phyloP scores from a whole-genome alignment of 2,113 vertebrate genomes.

The Hoplias malabaricus region DNA sequence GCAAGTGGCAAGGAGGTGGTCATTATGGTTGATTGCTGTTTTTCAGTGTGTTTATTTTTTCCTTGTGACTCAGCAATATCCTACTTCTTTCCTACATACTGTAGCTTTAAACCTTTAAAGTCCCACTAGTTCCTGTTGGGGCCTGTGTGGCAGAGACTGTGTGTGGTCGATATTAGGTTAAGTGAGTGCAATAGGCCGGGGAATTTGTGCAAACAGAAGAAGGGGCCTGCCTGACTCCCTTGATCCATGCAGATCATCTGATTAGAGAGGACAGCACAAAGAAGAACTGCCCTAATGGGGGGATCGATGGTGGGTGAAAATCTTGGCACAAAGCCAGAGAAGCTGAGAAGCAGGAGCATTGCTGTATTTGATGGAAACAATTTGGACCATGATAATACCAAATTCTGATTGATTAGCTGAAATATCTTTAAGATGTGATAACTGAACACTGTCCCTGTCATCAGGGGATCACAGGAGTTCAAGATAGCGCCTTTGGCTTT shows the following conservation, averaged over 20 bases:
- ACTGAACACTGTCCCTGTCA: no score
- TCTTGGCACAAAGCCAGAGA: slow-evolving; percentile 22
- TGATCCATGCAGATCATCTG: slow-evolving; percentile 43
- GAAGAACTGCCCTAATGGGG: slow-evolving; percentile 39
- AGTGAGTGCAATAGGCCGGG: neutral
- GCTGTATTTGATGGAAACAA: neutral
- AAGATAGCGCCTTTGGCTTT: no score
- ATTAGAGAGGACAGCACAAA: slow-evolving; percentile 20
- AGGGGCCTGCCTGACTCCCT: slow-evolving; percentile 46
- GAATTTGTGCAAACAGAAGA: slow-evolving; percentile 29
- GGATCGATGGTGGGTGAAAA: slow-evolving; percentile 47
- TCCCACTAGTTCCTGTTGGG: neutral
- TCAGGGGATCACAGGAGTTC: no score
- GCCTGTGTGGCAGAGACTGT: neutral
- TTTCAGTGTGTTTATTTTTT: no score
- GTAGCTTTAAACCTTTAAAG: no score
- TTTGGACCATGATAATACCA: neutral
- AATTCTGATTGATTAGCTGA: neutral
- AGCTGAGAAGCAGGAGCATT: neutral
- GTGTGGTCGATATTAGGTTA: neutral
- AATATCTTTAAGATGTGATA: no score
- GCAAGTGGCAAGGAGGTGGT: no score
- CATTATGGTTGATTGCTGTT: no score
- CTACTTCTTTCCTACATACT: no score
- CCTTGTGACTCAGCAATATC: no score